Evolutionary conservation across 2,113 vertebrate genomes (phyloP).

Genomic region (Anarhynchus alexandrinus): DNA sequence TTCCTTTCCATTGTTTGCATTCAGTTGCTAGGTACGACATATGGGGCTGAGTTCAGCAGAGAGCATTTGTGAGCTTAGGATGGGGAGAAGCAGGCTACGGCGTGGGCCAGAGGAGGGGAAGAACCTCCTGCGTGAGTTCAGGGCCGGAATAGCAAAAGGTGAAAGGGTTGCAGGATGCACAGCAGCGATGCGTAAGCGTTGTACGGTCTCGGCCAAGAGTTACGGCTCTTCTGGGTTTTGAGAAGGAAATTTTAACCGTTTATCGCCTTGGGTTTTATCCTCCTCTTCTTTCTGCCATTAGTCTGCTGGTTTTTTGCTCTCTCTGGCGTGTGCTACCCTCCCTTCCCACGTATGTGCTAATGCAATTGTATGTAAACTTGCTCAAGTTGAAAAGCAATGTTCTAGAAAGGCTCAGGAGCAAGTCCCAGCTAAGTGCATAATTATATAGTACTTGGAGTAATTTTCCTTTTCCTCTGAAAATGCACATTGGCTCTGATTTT

Average conservation of each 20-base stretch:
- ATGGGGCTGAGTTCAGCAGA: not conserved
- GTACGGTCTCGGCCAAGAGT: not conserved
- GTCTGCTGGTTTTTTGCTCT: not conserved
- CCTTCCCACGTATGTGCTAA: not conserved
- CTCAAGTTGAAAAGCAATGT: slow-evolving; percentile 33
- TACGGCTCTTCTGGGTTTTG: not conserved
- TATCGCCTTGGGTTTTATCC: not conserved
- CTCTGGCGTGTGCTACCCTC: not conserved
- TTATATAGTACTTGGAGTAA: slow-evolving; percentile 75
- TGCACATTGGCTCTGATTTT: slow-evolving; percentile 76
- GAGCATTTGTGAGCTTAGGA: not conserved
- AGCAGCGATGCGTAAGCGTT: not conserved
- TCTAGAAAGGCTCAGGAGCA: slow-evolving; percentile 66
- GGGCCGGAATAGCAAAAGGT: not conserved
- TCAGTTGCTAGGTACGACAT: not conserved
- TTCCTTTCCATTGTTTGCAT: not conserved
- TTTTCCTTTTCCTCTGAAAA: slow-evolving; percentile 79
- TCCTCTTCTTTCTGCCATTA: not conserved
- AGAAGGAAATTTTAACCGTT: not conserved
- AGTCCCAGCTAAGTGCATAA: slow-evolving; percentile 75
- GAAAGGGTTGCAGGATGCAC: not conserved
- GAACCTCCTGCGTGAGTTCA: not conserved
- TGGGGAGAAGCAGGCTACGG: not conserved
- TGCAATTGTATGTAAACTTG: slow-evolving; percentile 46
- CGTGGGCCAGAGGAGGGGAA: not conserved